A percentile compares a stretch with the other conserved stretches of the same genome.
phyloP scores from a whole-genome alignment of 2,797 vertebrate genomes.

The Falco novaeseelandiae region DNA sequence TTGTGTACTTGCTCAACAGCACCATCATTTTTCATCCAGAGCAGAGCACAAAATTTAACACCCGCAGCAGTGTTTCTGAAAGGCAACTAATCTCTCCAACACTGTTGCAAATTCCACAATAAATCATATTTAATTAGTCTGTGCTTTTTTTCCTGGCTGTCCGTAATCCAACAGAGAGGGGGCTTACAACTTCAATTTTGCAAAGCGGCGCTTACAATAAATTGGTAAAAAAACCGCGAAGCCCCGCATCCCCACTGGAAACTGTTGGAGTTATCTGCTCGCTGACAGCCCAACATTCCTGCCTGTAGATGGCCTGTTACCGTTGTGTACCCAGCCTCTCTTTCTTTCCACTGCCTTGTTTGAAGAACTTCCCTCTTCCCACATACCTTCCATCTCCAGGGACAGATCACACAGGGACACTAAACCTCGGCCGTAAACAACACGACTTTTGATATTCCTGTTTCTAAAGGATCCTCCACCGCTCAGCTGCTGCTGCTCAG shows the following conservation, averaged over 20 bases:
- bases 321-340: constrained; percentile 26
- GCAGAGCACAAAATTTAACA: constrained; percentile 2
- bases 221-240: neutral
- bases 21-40: neutral
- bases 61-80: constrained; percentile 12
- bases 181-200: neutral
- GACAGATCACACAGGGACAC: constrained; percentile 56
- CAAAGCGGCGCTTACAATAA: neutral
- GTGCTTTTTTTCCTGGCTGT: neutral
- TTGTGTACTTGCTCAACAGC: neutral
- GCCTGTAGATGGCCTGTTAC: constrained; percentile 56
- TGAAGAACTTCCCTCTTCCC: constrained; percentile 66
- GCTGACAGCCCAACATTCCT: constrained; percentile 36
- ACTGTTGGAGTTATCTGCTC: neutral
- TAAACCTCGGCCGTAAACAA: constrained; percentile 65
- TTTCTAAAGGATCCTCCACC: neutral
- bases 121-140: constrained; percentile 37
- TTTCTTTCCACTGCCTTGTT: constrained; percentile 61
- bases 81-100: constrained; percentile 18
- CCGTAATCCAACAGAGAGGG: neutral
- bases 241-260: neutral
- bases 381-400: constrained; percentile 71
- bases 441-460: neutral
- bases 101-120: constrained; percentile 27
- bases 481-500: neutral